Evolutionary conservation across 2,113 vertebrate genomes (phyloP), one percentile per base, ranked within the genome.

Genomic region (Megalops atlanticus): DNA sequence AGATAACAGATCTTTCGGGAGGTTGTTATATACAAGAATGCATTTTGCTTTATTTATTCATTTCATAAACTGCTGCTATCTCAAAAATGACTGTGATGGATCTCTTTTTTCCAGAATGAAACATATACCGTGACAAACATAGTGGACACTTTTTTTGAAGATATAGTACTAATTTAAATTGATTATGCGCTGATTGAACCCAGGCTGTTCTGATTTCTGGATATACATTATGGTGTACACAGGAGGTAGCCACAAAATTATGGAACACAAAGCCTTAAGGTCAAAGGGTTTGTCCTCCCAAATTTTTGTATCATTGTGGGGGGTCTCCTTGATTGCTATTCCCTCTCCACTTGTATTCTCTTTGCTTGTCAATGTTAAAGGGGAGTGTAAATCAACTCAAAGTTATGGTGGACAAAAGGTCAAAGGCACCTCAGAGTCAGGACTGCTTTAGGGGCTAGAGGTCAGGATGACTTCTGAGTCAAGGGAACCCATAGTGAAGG

Each of bases 21-120:
- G 84, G 75, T 73, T 84, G 83, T 80, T 71, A 16, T 85, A 90
- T 89, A 87, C 89, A 87, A 91, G 82, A 91, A 88, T 45, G 78
- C 74, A 80, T 89, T 85, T 40, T 71, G 54, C 80, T 90, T 91
- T 88, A 89, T 89, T 91, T 91, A 91, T 93, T 94, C 86, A 89
- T 92, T 85, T 88, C 84, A 84, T 87, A 88, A 89, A 91, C 86
- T 91, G 90, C 87, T 84, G 83, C 83, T 85, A 52, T 81, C 81
- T 85, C 79, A 69, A 54, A 89, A 88, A 84, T 87, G 79, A 73
- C 71, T 33, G 31, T 82, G 82, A 89, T 88, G 86, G 81, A 86
- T 90, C 81, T 88, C 84, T 81, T 78, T 81, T 82, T 70, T 70
- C 16, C 43, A 74, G 76, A 38, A 83, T 64, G n/a, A 31, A 64